phyloP scores from a whole-genome alignment of 2,888 invertebrate species.

The Tetheella fluctuosa region DNA sequence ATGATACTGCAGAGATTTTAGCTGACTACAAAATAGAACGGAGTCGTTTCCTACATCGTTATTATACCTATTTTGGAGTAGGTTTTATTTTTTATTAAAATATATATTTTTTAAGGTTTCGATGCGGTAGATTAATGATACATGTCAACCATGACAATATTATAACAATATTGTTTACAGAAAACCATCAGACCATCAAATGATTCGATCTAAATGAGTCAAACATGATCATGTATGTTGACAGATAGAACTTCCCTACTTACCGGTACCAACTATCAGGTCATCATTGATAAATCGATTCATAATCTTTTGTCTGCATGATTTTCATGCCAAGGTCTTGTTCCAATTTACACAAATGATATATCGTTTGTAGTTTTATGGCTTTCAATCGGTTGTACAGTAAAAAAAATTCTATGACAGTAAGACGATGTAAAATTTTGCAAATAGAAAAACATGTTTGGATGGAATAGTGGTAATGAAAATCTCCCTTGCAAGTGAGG shows the following conservation, averaged over 20 bases:
- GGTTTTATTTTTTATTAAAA: too few relatives aligned
- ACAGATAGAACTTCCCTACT: neutral
- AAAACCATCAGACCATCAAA: neutral
- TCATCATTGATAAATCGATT: constrained; percentile 35
- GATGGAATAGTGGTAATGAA: neutral
- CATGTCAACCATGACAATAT: too few relatives aligned
- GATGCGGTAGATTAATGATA: too few relatives aligned
- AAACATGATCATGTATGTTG: constrained; percentile 22
- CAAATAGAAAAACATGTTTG: neutral
- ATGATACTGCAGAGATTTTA: too few relatives aligned
- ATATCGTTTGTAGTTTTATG: constrained; percentile 24
- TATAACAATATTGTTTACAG: neutral
- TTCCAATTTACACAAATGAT: constrained; percentile 26
- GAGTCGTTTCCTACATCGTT: too few relatives aligned
- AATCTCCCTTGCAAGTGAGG: neutral
- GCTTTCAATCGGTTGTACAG: constrained; percentile 8
- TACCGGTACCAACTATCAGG: constrained; percentile 24
- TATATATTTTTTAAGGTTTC: too few relatives aligned
- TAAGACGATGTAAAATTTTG: neutral
- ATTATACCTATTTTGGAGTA: too few relatives aligned
- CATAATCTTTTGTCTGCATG: constrained; percentile 31
- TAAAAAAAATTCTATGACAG: constrained; percentile 1
- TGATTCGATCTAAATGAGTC: neutral
- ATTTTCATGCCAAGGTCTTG: constrained; percentile 39
- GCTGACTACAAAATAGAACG: too few relatives aligned